Base-by-base conservation (phyloP, 2,888 invertebrate genomes). In the Leptinotarsa tumamoca region DNA sequence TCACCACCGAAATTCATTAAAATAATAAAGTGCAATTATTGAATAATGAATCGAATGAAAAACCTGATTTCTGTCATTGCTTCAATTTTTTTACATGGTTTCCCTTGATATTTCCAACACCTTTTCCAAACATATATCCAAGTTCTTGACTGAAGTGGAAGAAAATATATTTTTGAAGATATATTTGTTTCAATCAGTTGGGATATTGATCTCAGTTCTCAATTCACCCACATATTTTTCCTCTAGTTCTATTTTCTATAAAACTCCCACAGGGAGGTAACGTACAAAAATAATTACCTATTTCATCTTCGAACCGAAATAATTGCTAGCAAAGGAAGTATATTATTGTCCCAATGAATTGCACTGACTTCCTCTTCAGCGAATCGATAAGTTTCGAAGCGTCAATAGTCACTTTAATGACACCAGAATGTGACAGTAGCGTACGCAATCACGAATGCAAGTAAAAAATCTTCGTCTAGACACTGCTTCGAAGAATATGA, bases 311-410 rank as follows among this genome's bases (percentile, higher is more conserved):
- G 27, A 18, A 52, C 49, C 49, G 58, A 58, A 70, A 70, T 70
- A 70, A 58, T 70, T 70, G 58, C 50, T 61, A 54, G 49, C 70
- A n/a, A 58, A 81, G 82, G 80, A 82, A 81, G 79, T 78, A 49
- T 72, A 75, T 78, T 77, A 80, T 80, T 76, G 79, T 80, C 80
- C 80, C 76, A 75, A 72, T 73, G 82, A 80, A 82, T 80, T 82
- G 81, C 82, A 81, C 76, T 75, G 78, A 81, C 80, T 83, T 83
- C 82, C 83, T 82, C 78, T 82, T 80, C 74, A 77, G 73, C 72
- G 75, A 82, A 81, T 79, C 78, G 79, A 80, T 77, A 75, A 76
- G 77, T 78, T 73, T 78, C 77, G 79, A 81, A 81, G 80, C 80
- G 84, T 84, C 84, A 85, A 84, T 68, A 68, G 68, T 68, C 43